Evolutionary conservation across 2,113 vertebrate genomes (phyloP), one percentile per base, ranked within the genome.

Genomic region (Microcebus murinus): DNA sequence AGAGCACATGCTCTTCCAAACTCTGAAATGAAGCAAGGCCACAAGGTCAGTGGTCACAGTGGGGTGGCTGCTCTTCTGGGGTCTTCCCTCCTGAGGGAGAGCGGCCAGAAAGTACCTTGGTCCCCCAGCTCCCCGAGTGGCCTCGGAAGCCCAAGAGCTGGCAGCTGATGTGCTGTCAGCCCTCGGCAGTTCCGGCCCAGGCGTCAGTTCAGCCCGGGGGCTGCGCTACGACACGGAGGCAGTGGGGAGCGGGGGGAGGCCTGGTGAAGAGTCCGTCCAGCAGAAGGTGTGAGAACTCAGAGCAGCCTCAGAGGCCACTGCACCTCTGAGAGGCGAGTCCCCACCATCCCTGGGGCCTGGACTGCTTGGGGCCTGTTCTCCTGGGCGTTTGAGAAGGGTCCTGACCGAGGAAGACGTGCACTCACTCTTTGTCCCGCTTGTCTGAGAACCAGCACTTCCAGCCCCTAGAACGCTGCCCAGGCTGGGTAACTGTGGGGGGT

Each of bases 221-320:
- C 0, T 61, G 67, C 4, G 1, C 39, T 5, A 10, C 25, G 61
- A 84, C 55, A 23, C 55, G 68, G 4, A 4, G 73, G 71, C 57
- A 6, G 1, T 0, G 57, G 36, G 39, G 3, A 4, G 39, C 45
- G 1, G 39, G 21, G 29, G 42, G 48, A 63, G 0, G 0, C 45
- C 17, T 11, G 4, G 29, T 2, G 15, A 31, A 42, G 88, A 10
- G 39, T 34, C 21, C 34, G 59, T 50, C n/a, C 6, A 13, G 85
- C n/a, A n/a, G 27, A n/a, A 55, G 34, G 36, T 2, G 3, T n/a
- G 31, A 87, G 79, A n/a, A 11, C 21, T 48, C 25, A 68, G 61
- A 63, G 36, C 55, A 76, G 59, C 50, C 61, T 39, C 59, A 4
- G 31, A 67, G 42, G 14, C 15, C 15, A 13, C 55, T 42, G 11